Base-by-base conservation (phyloP, 2,113 vertebrate genomes). In the Ibidorhyncha struthersii region DNA sequence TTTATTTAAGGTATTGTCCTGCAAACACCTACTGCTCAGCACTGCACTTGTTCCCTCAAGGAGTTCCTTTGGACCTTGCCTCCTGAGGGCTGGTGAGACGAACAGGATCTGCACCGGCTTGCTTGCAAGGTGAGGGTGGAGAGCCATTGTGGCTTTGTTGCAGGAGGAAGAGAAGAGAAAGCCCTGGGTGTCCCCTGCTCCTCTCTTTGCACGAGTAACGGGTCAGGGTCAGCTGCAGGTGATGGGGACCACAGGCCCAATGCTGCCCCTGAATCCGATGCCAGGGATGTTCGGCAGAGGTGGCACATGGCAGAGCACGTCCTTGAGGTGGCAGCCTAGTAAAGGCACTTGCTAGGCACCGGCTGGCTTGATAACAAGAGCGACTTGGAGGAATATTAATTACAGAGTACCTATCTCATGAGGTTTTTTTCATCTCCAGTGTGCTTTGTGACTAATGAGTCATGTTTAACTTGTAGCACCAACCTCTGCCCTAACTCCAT, bases 181-280 rank as follows among this genome's bases (percentile, higher is more conserved):
- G 1, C 19, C 16, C 27, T 58, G 32, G 25, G 14, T 40, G 26
- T 15, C 34, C 21, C 30, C 40, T 30, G n/a, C 40, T 71, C 52
- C 23, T 50, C 50, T 67, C 29, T 49, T n/a, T 36, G 49, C 58
- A 63, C 38, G 40, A 61, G 12, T 1, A 56, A 69, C 3, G 29
- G 30, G 10, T 47, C 52, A 63, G 29, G 30, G 10, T 47, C 52
- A 63, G 23, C 73, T 58, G 80, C 58, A 56, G 92, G 30, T n/a
- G 63, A 12, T 1, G 3, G 82, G 50, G 49, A 77, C 59, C n/a
- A 6, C 0, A 0, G 36, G 13, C 40, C 47, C 84, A 32, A 0
- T 2, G 7, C 34, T 74, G 36, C 27, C 45, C 56, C 3, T 10
- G 9, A 13, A 12, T 25, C 11, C 15, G 41, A 5, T 16, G 36